Evolutionary conservation across 1,140 invertebrate genomes (phyloP), one percentile per base, ranked within the genome.

Genomic region (Diplogasteroides magnus): DNA sequence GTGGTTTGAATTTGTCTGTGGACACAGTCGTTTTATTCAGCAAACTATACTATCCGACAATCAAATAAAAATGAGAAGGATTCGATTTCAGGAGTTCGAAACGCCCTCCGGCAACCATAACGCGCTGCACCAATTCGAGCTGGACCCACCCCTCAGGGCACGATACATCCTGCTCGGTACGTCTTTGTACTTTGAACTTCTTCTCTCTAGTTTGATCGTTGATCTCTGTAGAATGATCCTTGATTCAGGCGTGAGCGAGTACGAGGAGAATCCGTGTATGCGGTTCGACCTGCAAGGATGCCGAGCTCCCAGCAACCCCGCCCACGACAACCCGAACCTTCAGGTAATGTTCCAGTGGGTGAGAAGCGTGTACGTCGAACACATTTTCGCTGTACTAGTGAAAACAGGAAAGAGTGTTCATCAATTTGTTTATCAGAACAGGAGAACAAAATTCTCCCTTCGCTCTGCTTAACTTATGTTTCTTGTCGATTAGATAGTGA

Each of bases 261-360:
- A 94, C 78, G 93, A 95, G 88, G 91, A 93, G 74, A 96, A 95
- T 82, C 91, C 93, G 66, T 97, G 94, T 84, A 85, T 97, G 71
- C 94, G 94, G 83, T 95, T 97, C 79, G 94, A 97, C 85, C 83
- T 97, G 27, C 91, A 95, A 89, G 94, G 94, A 61, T 97, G 94
- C 83, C 91, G 94, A 80, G 86, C 85, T 26, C 80, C 80, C 0
- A 62, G 79, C 1, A 78, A 77, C 25, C 31, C 77, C 1, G 73
- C 81, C n/a, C 75, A 80, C 63, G 80, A 82, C 67, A 68, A 80
- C n/a, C 82, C 82, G 1, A 77, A 82, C 69, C 69, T 83, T 23
- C 81, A 83, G 65, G 78, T 77, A 13, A 65, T n/a, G 19, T 70
- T n/a, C n/a, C n/a, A n/a, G n/a, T n/a, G n/a, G n/a, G n/a, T n/a